phyloP scores from a whole-genome alignment of 2,113 vertebrate species.

The Nycticebus coucang region DNA sequence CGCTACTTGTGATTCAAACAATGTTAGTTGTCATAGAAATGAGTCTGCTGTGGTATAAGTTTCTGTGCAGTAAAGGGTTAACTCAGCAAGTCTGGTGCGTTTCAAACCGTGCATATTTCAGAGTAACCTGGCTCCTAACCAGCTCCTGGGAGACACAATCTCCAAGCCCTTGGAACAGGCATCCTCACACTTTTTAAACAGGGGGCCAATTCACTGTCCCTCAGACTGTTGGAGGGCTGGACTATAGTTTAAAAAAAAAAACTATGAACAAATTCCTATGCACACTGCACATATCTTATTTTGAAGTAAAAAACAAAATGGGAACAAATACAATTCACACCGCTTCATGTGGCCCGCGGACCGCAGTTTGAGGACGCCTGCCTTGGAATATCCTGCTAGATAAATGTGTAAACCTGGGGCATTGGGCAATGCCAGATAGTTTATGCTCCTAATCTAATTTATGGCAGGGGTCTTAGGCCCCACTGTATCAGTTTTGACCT shows the following conservation, averaged over 20 bases:
- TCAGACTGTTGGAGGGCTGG: too few species aligned
- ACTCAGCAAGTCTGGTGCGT: not conserved
- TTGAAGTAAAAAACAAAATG: too few species aligned
- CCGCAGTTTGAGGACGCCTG: too few species aligned
- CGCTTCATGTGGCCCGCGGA: too few species aligned
- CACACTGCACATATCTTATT: too few species aligned
- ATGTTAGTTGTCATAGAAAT: not conserved
- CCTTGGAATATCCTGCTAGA: not conserved
- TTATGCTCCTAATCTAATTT: not conserved
- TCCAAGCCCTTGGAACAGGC: not conserved
- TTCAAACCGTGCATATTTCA: not conserved
- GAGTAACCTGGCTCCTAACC: not conserved
- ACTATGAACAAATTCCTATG: too few species aligned
- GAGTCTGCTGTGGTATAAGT: not conserved
- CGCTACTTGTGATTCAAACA: not conserved
- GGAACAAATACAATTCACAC: too few species aligned
- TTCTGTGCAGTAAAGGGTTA: not conserved
- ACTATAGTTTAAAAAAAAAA: too few species aligned
- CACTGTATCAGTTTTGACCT: not conserved
- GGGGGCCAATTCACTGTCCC: too few species aligned
- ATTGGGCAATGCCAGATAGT: not conserved
- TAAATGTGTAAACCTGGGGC: not conserved
- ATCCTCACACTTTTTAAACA: too few species aligned
- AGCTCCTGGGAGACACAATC: not conserved
- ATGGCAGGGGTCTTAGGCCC: not conserved